Conservation (phyloP, 2,113 vertebrate species). For the Oncorhynchus tshawytscha region DNA sequence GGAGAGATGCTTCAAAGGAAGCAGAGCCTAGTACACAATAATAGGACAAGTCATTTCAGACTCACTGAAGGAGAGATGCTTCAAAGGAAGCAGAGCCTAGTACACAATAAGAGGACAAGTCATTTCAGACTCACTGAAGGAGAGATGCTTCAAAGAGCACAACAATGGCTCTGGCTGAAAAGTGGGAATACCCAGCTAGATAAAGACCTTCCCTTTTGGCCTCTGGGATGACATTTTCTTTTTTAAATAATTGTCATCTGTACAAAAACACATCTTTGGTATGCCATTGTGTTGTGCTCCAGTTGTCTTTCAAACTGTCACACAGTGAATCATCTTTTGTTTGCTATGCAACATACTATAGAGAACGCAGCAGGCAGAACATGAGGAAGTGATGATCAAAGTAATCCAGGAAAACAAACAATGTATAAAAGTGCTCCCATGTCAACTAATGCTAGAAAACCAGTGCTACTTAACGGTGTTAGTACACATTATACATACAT, state of each 20-base stretch:
- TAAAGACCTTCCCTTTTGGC: too few species aligned
- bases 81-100: too few species aligned
- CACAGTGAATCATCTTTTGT: too few species aligned
- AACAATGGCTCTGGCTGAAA: slow-evolving; percentile 6
- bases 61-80: too few species aligned
- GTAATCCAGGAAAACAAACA: too few species aligned
- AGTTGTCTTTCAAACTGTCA: too few species aligned
- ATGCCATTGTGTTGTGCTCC: too few species aligned
- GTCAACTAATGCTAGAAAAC: neutral
- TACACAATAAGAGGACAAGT: slow-evolving; percentile 9
- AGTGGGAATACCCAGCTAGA: slow-evolving; percentile 14
- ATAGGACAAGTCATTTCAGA: too few species aligned
- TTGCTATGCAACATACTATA: neutral
- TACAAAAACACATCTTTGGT: neutral
- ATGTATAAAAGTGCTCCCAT: too few species aligned
- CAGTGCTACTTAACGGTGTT: neutral
- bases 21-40: too few species aligned
- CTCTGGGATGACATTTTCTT: neutral
- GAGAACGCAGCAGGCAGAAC: neutral
- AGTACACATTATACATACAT: too few species aligned
- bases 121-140: slow-evolving; percentile 25
- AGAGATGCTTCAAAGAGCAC: slow-evolving; percentile 13
- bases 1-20: too few species aligned
- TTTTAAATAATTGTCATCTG: neutral
- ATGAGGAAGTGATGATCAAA: neutral